These are phyloP conservation scores for Pandemis heparana DNA, from an alignment of 2,888 invertebrate genomes.

Conservation along the genomic window DNA sequence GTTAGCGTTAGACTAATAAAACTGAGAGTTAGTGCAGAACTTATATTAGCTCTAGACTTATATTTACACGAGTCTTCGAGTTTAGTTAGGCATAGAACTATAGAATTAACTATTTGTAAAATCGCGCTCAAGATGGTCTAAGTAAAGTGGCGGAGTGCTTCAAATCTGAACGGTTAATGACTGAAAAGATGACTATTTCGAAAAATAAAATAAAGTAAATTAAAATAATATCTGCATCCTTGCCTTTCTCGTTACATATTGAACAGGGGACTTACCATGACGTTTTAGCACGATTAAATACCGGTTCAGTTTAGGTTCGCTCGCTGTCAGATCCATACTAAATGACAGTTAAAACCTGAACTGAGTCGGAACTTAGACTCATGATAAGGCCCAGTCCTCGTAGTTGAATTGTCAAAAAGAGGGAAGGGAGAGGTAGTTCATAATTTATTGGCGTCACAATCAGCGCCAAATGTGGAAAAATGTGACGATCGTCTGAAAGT, in stretches of 20 bases:
- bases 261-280: too few relatives aligned
- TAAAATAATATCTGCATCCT: not conserved
- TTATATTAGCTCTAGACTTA: not conserved
- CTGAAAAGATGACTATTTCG: too few relatives aligned
- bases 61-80: not conserved
- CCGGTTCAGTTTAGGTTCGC: too few relatives aligned
- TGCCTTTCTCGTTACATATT: not conserved
- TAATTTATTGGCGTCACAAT: not conserved
- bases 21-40: not conserved
- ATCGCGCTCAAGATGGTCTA: not conserved
- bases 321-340: too few relatives aligned
- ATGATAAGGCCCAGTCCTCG: too few relatives aligned
- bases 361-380: too few relatives aligned
- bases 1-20: constrained; percentile 16
- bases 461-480: constrained; percentile 2
- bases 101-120: not conserved
- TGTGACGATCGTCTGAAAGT: constrained; percentile 8
- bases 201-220: too few relatives aligned
- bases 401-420: not conserved
- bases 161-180: too few relatives aligned
- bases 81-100: not conserved
- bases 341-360: too few relatives aligned
- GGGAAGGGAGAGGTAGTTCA: not conserved
- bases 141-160: too few relatives aligned
- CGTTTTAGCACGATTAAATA: too few relatives aligned